Evolutionary conservation across 2,888 invertebrate genomes (phyloP), one percentile per base, ranked within the genome.

Genomic region (Elmis aenea): DNA sequence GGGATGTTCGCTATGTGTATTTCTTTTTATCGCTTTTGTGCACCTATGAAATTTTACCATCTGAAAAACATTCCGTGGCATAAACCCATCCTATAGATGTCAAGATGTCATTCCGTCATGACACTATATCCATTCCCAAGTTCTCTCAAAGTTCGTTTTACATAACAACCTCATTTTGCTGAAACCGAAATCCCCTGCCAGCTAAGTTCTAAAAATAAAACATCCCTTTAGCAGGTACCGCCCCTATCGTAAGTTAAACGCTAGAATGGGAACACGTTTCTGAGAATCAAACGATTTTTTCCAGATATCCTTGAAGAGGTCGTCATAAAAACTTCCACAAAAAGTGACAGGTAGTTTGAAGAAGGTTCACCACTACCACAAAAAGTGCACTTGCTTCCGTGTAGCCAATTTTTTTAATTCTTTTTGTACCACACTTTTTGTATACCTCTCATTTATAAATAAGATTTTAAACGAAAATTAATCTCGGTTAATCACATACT

Each of bases 311-410:
- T 18, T n/a, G 5, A 26, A 23, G 18, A 20, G 18, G 18, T 18
- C 10, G 27, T 11, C 18, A 13, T 33, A 33, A 26, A 28, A 18
- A 22, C 10, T 22, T 27, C 16, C 35, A 28, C 28, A 33, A 33
- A 33, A 33, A 33, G 27, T 21, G 11, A 24, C 34, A 34, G 34
- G 34, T 34, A 34, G 33, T 23, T 33, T 33, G 11, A 11, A 26
- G 12, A 25, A 26, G 21, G 18, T n/a, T n/a, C n/a, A n/a, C n/a
- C n/a, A n/a, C n/a, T n/a, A n/a, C n/a, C n/a, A n/a, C n/a, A n/a
- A n/a, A n/a, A n/a, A n/a, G n/a, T n/a, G n/a, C n/a, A n/a, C n/a
- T n/a, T n/a, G n/a, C n/a, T n/a, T n/a, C n/a, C n/a, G n/a, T n/a
- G n/a, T n/a, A n/a, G n/a, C n/a, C n/a, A n/a, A n/a, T n/a, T n/a